These are phyloP conservation scores for Propithecus deckenii DNA, from an alignment of 2,797 vertebrate genomes.

Conservation along the genomic window DNA sequence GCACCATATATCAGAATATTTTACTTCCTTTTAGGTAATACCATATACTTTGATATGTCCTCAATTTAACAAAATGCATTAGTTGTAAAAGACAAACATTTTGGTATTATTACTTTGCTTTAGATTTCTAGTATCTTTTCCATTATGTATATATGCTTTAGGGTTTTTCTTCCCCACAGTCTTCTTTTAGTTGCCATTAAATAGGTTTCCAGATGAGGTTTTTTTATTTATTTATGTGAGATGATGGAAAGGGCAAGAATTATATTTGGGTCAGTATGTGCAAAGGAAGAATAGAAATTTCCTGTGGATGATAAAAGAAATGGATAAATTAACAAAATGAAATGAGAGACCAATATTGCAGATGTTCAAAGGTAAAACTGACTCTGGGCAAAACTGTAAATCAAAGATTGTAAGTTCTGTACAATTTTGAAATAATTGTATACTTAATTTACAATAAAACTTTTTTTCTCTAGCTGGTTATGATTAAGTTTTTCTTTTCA, in stretches of 20 bases:
- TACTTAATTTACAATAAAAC: constrained; percentile 70
- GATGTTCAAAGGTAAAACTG: constrained; percentile 49
- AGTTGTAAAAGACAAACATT: constrained; percentile 20
- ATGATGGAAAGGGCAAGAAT: constrained; percentile 16
- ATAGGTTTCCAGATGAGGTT: constrained; percentile 22
- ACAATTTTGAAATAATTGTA: constrained; percentile 68
- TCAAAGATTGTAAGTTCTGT: constrained; percentile 42
- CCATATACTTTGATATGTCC: not conserved
- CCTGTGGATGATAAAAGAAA: constrained; percentile 60
- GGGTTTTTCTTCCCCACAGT: not conserved
- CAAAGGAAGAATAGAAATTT: constrained; percentile 63
- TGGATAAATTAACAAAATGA: constrained; percentile 62
- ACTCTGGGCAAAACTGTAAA: constrained; percentile 37
- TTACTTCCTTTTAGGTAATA: constrained; percentile 43
- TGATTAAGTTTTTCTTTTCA: constrained; percentile 70
- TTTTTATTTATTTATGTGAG: constrained; percentile 56
- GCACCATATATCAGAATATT: not conserved
- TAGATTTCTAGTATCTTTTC: constrained; percentile 31
- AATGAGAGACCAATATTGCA: constrained; percentile 58
- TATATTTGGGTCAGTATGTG: constrained; percentile 42
- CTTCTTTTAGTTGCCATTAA: constrained; percentile 47
- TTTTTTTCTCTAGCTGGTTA: constrained; percentile 63
- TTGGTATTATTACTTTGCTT: constrained; percentile 38
- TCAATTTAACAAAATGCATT: constrained; percentile 40
- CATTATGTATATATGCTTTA: not conserved